Percentiles rank a stretch among this genome's conserved stretches.
phyloP scores from a whole-genome alignment of 2,888 invertebrate genomes.

The Clistopyga incitator region DNA sequence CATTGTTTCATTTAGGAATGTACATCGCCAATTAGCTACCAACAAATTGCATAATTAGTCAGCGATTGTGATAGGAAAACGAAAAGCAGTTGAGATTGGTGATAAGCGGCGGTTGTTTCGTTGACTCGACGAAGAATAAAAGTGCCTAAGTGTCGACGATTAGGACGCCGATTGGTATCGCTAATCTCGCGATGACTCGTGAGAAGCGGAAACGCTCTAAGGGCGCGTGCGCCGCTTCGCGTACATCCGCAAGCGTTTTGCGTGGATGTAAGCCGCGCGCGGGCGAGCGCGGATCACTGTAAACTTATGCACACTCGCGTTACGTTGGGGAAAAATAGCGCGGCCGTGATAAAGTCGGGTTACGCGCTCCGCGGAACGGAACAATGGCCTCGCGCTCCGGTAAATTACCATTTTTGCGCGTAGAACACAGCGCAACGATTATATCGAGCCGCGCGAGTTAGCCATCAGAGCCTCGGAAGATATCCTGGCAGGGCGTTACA shows the following conservation, averaged over 20 bases:
- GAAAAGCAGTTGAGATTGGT: not conserved
- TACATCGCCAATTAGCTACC: no score
- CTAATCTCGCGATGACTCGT: constrained; percentile 61
- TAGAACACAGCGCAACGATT: constrained; percentile 68
- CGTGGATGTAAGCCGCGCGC: constrained; percentile 37
- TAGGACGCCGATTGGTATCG: constrained; percentile 46
- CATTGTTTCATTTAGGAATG: no score
- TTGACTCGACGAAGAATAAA: constrained; percentile 14
- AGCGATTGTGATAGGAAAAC: not conserved
- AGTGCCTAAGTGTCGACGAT: constrained; percentile 28
- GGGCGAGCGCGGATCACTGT: constrained; percentile 25
- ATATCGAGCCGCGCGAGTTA: constrained; percentile 63
- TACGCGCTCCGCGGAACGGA: constrained; percentile 68
- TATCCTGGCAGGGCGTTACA: constrained; percentile 44
- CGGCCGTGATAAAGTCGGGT: constrained; percentile 67
- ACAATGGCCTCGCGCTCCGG: constrained; percentile 70
- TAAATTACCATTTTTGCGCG: constrained; percentile 76
- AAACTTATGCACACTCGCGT: constrained; percentile 32
- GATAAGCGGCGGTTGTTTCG: not conserved
- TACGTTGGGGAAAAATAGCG: constrained; percentile 53
- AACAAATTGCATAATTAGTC: not conserved
- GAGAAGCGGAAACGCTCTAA: constrained; percentile 75
- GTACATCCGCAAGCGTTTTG: constrained; percentile 73
- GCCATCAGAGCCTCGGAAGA: not conserved
- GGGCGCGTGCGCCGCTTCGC: constrained; percentile 51